Conservation (phyloP, 2,113 vertebrate species). For the Sorex fumeus region DNA sequence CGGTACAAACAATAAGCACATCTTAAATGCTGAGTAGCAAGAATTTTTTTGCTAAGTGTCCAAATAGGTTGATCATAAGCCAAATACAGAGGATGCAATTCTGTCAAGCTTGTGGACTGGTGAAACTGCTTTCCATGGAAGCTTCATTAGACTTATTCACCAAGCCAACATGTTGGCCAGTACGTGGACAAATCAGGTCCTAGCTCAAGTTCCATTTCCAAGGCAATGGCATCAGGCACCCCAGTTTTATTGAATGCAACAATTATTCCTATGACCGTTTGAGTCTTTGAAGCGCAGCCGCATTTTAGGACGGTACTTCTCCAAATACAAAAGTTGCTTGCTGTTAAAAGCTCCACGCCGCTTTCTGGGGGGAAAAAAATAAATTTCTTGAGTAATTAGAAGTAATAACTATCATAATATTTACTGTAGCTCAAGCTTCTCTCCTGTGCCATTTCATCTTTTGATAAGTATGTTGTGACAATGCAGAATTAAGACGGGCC, state of each 20-base stretch:
- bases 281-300: slow-evolving; percentile 99
- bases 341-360: slow-evolving; percentile 99
- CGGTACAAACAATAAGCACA: slow-evolving; percentile 82
- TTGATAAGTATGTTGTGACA: not conserved
- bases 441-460: not conserved
- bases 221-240: slow-evolving; percentile 85
- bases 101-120: slow-evolving; percentile 86
- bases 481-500: not conserved
- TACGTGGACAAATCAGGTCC: slow-evolving; percentile 83
- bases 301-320: slow-evolving; percentile 99
- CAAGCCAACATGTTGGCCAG: slow-evolving; percentile 82
- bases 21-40: slow-evolving; percentile 86
- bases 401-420: not conserved
- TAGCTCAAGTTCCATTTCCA: slow-evolving; percentile 85
- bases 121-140: slow-evolving; percentile 84
- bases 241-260: slow-evolving; percentile 97
- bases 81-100: slow-evolving; percentile 85
- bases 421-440: not conserved
- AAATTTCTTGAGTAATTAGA: not conserved
- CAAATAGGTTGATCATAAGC: slow-evolving; percentile 82
- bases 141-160: slow-evolving; percentile 87
- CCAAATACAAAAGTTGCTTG: slow-evolving; percentile 99
- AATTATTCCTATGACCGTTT: slow-evolving; percentile 98
- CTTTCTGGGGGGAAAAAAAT: slow-evolving; percentile 90
- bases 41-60: slow-evolving; percentile 85